These are phyloP conservation scores for Trichogramma dendrolimi DNA, from an alignment of 2,888 invertebrate genomes.

Conservation along the genomic window DNA sequence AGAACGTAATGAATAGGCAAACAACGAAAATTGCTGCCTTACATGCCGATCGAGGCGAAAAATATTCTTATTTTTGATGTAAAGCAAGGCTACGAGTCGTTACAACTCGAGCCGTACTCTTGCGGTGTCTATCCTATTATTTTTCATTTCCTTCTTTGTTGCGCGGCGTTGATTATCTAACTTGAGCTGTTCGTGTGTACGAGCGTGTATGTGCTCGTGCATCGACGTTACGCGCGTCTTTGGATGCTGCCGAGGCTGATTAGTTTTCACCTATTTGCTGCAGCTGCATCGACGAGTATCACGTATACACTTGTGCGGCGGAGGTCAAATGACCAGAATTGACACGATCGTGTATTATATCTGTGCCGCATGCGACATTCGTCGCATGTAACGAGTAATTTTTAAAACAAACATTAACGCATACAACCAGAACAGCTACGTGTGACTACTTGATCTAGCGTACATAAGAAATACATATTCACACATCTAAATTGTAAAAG, in stretches of 20 bases:
- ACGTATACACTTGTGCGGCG: neutral
- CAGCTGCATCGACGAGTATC: slow-evolving; percentile 1
- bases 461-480: too few relatives aligned
- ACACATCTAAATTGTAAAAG: too few relatives aligned
- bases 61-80: too few relatives aligned
- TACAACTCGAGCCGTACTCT: neutral
- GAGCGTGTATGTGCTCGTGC: neutral
- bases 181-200: neutral
- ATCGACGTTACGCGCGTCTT: neutral
- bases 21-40: too few relatives aligned
- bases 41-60: too few relatives aligned
- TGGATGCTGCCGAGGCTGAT: neutral
- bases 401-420: too few relatives aligned
- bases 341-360: slow-evolving; percentile 6
- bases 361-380: neutral
- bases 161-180: slow-evolving; percentile 16
- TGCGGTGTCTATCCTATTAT: slow-evolving; percentile 20
- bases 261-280: slow-evolving; percentile 1
- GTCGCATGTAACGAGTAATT: too few relatives aligned
- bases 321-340: slow-evolving; percentile 19
- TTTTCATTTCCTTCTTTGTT: slow-evolving; percentile 18
- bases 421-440: too few relatives aligned
- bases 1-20: too few relatives aligned
- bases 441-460: too few relatives aligned
- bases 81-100: too few relatives aligned